phyloP scores from a whole-genome alignment of 2,113 vertebrate species.

The Catharus bicknelli region DNA sequence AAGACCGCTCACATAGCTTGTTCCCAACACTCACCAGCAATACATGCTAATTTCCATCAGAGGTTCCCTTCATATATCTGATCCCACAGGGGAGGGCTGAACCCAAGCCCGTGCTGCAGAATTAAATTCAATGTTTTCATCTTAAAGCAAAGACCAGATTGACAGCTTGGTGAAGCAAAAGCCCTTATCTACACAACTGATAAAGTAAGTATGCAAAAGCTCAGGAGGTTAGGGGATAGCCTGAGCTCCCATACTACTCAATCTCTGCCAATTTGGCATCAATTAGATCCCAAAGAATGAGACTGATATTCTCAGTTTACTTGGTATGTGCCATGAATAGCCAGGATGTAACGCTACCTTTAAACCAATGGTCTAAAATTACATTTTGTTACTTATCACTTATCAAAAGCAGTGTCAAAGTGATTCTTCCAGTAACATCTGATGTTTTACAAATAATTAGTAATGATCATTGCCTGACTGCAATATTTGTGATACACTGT shows the following conservation, averaged over 20 bases:
- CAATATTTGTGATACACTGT: neutral
- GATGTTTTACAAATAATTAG: neutral
- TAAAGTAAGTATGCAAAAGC: slow-evolving; percentile 32
- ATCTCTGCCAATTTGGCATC: slow-evolving; percentile 21
- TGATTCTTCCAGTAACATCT: neutral
- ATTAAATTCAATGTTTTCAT: slow-evolving; percentile 17
- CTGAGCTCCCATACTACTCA: neutral
- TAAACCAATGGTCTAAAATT: neutral
- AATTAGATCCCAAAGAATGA: neutral
- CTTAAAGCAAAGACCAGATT: neutral
- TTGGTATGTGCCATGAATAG: neutral
- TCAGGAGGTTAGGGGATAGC: neutral
- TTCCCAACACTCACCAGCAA: neutral
- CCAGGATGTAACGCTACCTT: neutral
- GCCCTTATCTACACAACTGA: slow-evolving; percentile 33
- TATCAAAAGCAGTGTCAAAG: neutral
- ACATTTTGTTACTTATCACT: neutral
- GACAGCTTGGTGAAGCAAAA: neutral
- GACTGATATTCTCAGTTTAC: neutral
- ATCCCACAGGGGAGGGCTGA: neutral
- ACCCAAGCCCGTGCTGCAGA: neutral
- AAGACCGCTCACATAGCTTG: neutral
- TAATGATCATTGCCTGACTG: neutral
- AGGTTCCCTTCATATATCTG: neutral
- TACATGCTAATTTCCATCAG: neutral